phyloP scores from a whole-genome alignment of 2,113 vertebrate species.

The Todiramphus chloris region DNA sequence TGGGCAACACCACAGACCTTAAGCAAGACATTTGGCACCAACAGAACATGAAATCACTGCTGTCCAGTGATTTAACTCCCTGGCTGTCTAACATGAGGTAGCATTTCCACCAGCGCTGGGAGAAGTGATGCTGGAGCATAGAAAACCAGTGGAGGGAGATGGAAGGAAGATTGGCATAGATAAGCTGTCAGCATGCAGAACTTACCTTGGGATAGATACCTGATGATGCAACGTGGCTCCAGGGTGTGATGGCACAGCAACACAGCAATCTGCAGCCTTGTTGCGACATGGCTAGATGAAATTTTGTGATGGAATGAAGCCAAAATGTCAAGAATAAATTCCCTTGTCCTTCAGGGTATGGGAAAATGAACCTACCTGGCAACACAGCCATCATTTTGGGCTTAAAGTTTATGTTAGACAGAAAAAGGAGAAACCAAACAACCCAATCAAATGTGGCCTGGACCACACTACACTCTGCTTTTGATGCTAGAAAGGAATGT shows the following conservation, averaged over 20 bases:
- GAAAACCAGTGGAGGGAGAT: not conserved
- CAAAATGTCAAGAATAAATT: not conserved
- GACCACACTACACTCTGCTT: not conserved
- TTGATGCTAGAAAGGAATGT: not conserved
- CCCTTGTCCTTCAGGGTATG: not conserved
- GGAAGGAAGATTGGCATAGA: not conserved
- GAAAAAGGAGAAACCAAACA: not conserved
- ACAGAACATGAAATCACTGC: not conserved
- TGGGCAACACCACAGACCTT: not conserved
- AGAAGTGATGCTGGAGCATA: rapidly evolving
- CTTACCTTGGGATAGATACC: not conserved
- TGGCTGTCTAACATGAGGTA: not conserved
- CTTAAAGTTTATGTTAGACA: not conserved
- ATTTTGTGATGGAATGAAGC: not conserved
- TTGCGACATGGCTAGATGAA: not conserved
- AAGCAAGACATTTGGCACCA: not conserved
- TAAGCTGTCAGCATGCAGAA: not conserved
- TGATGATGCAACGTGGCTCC: not conserved
- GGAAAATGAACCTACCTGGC: not conserved
- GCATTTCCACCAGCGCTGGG: not conserved
- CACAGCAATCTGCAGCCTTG: not conserved
- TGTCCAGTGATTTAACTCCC: not conserved
- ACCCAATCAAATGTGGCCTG: not conserved
- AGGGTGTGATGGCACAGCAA: not conserved
- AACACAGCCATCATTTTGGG: not conserved